These are phyloP conservation scores for Beroe ovata DNA, from an alignment of 37 sponge, comb jelly and placozoan species.

Conservation along the genomic window DNA sequence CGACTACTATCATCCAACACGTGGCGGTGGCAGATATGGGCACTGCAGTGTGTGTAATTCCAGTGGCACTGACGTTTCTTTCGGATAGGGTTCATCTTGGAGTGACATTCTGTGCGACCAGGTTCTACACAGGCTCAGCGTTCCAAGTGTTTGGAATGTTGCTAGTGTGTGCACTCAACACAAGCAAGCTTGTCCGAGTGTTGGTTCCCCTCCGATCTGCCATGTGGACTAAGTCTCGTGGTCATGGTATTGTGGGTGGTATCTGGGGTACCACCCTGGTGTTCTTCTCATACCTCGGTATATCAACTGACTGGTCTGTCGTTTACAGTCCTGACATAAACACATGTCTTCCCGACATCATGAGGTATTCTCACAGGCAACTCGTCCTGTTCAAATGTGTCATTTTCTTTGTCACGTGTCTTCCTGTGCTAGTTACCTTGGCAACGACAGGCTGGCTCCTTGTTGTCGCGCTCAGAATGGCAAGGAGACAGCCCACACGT, in stretches of 20 bases:
- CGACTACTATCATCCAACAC: neutral
- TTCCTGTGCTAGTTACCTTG: neutral
- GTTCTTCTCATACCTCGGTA: neutral
- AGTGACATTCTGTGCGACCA: neutral
- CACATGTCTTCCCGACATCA: neutral
- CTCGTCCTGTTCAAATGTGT: neutral
- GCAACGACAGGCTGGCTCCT: neutral
- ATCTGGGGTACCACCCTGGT: neutral
- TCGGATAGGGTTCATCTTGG: neutral
- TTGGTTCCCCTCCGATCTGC: neutral
- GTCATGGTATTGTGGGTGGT: neutral
- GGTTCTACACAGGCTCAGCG: neutral
- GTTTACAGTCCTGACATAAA: neutral
- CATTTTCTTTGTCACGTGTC: neutral
- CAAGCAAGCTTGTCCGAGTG: neutral
- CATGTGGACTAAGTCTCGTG: neutral
- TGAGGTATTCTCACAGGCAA: neutral
- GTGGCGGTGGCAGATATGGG: neutral
- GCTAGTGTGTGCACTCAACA: neutral
- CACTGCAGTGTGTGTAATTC: neutral
- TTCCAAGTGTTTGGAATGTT: neutral
- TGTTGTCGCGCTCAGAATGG: neutral
- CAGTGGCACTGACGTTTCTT: neutral
- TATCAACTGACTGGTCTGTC: neutral
- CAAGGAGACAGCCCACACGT: neutral